phyloP scores from a whole-genome alignment of 2,797 vertebrate species.

The Argentina silus region DNA sequence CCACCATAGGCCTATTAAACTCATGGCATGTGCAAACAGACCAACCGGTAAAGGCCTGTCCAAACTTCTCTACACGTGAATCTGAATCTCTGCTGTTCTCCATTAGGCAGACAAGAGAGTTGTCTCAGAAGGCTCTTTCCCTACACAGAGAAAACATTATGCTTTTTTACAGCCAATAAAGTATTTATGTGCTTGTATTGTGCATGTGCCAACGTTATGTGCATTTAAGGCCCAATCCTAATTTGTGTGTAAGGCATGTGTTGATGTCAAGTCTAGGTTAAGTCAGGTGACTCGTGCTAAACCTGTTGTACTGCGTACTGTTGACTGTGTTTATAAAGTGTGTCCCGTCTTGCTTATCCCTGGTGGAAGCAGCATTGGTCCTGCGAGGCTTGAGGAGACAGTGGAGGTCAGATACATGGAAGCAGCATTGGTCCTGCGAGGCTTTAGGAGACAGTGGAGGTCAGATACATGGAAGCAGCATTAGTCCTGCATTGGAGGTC shows the following conservation, averaged over 20 bases:
- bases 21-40: too few species aligned
- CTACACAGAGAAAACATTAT: conserved; percentile 3
- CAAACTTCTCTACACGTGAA: too few species aligned
- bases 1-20: too few species aligned
- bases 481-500: too few species aligned
- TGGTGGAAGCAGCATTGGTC: background rate
- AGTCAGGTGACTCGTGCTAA: background rate
- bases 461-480: too few species aligned
- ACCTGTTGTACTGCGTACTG: background rate
- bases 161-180: conserved; percentile 9
- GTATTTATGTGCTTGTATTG: conserved; percentile 12
- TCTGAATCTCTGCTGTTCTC: too few species aligned
- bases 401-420: too few species aligned
- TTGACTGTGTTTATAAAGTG: conserved; percentile 2
- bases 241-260: background rate
- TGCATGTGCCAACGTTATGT: conserved; percentile 1
- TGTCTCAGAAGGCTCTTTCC: background rate
- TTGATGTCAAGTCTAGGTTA: background rate
- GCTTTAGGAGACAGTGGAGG: too few species aligned
- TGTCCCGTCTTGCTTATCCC: background rate
- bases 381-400: too few species aligned
- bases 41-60: too few species aligned
- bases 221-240: background rate
- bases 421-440: too few species aligned
- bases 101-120: too few species aligned